phyloP scores from a whole-genome alignment of 2,888 invertebrate genomes.

The Lasioglossum villosulum region DNA sequence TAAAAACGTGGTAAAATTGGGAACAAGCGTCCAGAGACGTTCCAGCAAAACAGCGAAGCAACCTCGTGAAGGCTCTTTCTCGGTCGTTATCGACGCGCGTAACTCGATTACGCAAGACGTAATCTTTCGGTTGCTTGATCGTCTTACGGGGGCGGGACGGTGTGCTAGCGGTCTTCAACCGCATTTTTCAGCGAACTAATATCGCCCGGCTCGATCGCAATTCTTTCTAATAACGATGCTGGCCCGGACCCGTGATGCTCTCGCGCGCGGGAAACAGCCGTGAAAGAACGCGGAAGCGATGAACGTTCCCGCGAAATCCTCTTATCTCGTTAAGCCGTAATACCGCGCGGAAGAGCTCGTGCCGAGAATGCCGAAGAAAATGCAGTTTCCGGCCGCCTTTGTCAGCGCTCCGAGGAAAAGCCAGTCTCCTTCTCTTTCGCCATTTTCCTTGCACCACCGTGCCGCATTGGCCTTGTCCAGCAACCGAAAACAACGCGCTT shows the following conservation, averaged over 20 bases:
- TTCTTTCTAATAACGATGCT: conserved; percentile 15
- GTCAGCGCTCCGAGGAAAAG: not conserved
- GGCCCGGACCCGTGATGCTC: not conserved
- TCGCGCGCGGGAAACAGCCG: not conserved
- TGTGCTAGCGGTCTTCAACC: not conserved
- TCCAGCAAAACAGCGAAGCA: not conserved
- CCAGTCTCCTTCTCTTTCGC: not conserved
- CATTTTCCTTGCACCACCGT: not conserved
- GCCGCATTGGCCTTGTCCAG: not conserved
- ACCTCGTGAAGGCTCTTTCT: not conserved
- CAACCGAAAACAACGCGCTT: not conserved
- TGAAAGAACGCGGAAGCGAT: conserved; percentile 34
- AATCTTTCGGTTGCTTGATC: conserved; percentile 31
- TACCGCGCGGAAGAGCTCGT: conserved; percentile 16
- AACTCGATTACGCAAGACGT: conserved; percentile 39
- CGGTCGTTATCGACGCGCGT: conserved; percentile 11
- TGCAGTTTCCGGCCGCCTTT: conserved; percentile 26
- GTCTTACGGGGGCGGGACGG: conserved; percentile 20
- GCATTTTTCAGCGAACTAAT: conserved; percentile 10
- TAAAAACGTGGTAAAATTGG: too few species aligned
- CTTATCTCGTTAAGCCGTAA: conserved; percentile 39
- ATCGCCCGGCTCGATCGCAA: not conserved
- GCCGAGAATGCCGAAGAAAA: conserved; percentile 33
- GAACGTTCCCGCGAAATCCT: conserved; percentile 39
- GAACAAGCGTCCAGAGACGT: not conserved